These are phyloP conservation scores for Solea senegalensis DNA, from an alignment of 2,113 vertebrate genomes.

Conservation along the genomic window DNA sequence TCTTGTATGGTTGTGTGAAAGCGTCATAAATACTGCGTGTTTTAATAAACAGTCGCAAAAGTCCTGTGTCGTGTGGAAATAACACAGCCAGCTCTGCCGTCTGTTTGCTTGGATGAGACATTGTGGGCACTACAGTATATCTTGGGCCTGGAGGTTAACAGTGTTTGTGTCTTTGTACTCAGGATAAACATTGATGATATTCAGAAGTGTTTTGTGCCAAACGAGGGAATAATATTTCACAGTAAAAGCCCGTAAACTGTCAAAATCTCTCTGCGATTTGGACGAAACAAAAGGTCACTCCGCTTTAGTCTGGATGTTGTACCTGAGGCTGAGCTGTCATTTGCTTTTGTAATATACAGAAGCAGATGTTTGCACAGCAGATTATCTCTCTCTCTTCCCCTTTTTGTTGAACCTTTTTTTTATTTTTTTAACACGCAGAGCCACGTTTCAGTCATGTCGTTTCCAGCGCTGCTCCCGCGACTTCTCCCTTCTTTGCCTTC, in stretches of 20 bases:
- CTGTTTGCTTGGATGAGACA: background rate
- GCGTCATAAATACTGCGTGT: background rate
- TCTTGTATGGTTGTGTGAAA: too few relatives aligned
- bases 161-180: background rate
- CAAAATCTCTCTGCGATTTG: too few relatives aligned
- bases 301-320: slow-evolving; percentile 8
- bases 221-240: background rate
- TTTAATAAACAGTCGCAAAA: background rate
- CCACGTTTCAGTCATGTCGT: slow-evolving; percentile 46
- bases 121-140: background rate
- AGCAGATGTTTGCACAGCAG: slow-evolving; percentile 38
- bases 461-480: slow-evolving; percentile 46
- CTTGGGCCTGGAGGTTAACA: background rate
- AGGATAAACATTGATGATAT: background rate
- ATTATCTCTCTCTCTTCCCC: background rate
- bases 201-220: background rate
- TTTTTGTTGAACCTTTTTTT: background rate
- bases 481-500: slow-evolving; percentile 18
- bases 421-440: slow-evolving; percentile 26
- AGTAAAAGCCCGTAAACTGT: background rate
- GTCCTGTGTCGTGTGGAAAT: background rate
- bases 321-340: slow-evolving; percentile 36
- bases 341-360: slow-evolving; percentile 21
- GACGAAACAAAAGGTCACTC: too few relatives aligned
- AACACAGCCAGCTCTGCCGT: background rate